phyloP scores from a whole-genome alignment of 2,113 vertebrate species.

The Periophthalmus modestus region DNA sequence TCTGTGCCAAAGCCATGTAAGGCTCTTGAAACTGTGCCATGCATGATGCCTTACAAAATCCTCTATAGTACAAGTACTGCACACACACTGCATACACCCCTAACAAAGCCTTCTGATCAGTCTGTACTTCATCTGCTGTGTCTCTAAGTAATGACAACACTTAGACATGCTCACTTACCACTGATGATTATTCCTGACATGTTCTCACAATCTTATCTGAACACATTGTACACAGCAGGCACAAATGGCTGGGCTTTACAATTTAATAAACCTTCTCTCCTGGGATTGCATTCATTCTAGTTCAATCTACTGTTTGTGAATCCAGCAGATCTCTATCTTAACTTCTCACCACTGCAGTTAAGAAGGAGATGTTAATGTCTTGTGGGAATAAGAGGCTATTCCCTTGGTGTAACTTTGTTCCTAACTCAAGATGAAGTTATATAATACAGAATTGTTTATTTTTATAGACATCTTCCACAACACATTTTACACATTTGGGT shows the following conservation, averaged over 20 bases:
- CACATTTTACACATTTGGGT: background rate
- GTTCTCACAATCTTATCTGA: slow-evolving; percentile 23
- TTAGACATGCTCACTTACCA: background rate
- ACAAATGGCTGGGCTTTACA: slow-evolving; percentile 33
- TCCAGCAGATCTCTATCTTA: slow-evolving; percentile 25
- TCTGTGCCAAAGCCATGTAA: slow-evolving; percentile 55
- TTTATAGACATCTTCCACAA: slow-evolving; percentile 38
- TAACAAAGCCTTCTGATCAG: slow-evolving; percentile 2
- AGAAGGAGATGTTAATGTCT: slow-evolving; percentile 20
- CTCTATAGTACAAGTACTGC: slow-evolving; percentile 31
- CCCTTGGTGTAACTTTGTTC: slow-evolving; percentile 50
- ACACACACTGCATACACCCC: slow-evolving; percentile 25
- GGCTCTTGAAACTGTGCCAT: slow-evolving; percentile 60
- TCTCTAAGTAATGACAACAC: slow-evolving; percentile 10
- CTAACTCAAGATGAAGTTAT: slow-evolving; percentile 52
- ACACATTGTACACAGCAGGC: slow-evolving; percentile 17
- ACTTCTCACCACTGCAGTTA: slow-evolving; percentile 33
- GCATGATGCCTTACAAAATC: slow-evolving; percentile 36
- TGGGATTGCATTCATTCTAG: slow-evolving; percentile 27
- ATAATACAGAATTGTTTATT: slow-evolving; percentile 44
- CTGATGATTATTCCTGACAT: slow-evolving; percentile 18
- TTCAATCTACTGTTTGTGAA: slow-evolving; percentile 33
- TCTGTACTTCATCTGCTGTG: slow-evolving; percentile 10
- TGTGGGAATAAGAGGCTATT: slow-evolving; percentile 27
- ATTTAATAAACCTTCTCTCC: slow-evolving; percentile 25